Percentiles rank a stretch among this genome's conserved stretches.
These are phyloP conservation scores for Echinarachnius parma DNA, from an alignment of 53 echinoderm and acorn worm genomes.

Conservation along the genomic window DNA sequence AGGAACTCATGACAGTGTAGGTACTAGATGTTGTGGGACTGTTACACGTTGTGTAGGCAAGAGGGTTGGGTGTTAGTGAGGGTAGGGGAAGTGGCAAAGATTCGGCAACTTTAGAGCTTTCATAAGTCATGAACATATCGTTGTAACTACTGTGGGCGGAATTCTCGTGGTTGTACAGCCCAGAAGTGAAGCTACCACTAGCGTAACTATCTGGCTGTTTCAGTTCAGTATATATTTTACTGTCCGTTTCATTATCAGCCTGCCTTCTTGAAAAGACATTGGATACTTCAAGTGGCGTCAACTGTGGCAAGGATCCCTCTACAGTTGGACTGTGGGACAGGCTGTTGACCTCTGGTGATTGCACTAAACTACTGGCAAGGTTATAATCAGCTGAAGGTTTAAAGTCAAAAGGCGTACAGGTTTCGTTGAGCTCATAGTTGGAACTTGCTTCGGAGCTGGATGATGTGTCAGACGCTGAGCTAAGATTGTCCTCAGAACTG, in stretches of 20 bases:
- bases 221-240: slow-evolving; percentile 63
- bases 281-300: slow-evolving; percentile 41
- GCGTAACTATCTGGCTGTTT: slow-evolving; percentile 50
- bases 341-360: slow-evolving; percentile 44
- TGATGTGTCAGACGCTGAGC: slow-evolving; percentile 46
- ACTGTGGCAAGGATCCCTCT: slow-evolving; percentile 45
- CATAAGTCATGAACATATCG: slow-evolving; percentile 44
- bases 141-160: slow-evolving; percentile 48
- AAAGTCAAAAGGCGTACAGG: slow-evolving; percentile 24
- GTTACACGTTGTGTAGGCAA: slow-evolving; percentile 31
- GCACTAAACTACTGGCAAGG: slow-evolving; percentile 56
- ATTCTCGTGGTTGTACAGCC: slow-evolving; percentile 42
- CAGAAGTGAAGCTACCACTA: slow-evolving; percentile 34
- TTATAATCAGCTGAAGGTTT: slow-evolving; percentile 49
- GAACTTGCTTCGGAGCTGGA: slow-evolving; percentile 80
- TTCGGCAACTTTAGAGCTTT: slow-evolving; percentile 25
- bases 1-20: slow-evolving; percentile 65
- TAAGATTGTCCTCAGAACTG: slow-evolving; percentile 79
- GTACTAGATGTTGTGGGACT: slow-evolving; percentile 58
- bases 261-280: slow-evolving; percentile 37
- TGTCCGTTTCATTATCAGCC: slow-evolving; percentile 7
- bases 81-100: slow-evolving; percentile 37
- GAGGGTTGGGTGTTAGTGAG: slow-evolving; percentile 39
- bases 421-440: slow-evolving; percentile 43
- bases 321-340: slow-evolving; percentile 35